Base-by-base conservation (phyloP, 2,888 invertebrate genomes). In the Cryptophagus acutangulus region DNA sequence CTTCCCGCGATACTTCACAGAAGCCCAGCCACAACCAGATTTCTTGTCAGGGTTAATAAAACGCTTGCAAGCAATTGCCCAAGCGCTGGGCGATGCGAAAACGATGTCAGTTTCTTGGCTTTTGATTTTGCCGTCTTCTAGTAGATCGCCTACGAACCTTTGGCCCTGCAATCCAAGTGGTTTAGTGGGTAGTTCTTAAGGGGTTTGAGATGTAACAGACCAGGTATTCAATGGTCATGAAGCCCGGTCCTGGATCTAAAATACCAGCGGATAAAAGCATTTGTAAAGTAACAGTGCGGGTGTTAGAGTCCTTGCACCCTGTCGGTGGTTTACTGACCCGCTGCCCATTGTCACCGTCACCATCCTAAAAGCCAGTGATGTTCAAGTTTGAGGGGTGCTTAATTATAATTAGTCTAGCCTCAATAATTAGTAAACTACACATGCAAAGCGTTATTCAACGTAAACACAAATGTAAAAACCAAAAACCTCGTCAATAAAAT, bases 1-100 rank as follows among this genome's bases (percentile, higher is more conserved):
- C 61, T 84, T 85, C 1, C 89, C 90, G 63, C 81, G 83, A 60
- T 91, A 92, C 60, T 87, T 84, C 20, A 90, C 90, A 2, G 90
- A 89, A 2, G 90, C 90, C 92, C 93, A 92, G 1, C 92, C 92
- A 71, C 91, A 92, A 1, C 91, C 91, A 25, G 90, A 90, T 59
- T 90, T 87, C 67, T 91, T 91, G 48, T 87, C 87, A 0, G 92
- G 91, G 69, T 92, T 91, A 36, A 92, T 87, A 41, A 90, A 86
- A 51, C 88, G 78, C 65, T 92, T 92, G 62, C 92, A 92, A 62
- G 90, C 87, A 65, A 89, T 87, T 1, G 91, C 92, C 92, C 92
- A 93, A 1, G 92, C 89, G 56, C 89, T 90, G 2, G 92, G 92
- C 1, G 91, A 89, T 46, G 86, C 81, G 66, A 90, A 93, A 57